These are phyloP conservation scores for Aplysina aerophoba DNA, from an alignment of 37 sponge, comb jelly and placozoan species.

Conservation along the genomic window DNA sequence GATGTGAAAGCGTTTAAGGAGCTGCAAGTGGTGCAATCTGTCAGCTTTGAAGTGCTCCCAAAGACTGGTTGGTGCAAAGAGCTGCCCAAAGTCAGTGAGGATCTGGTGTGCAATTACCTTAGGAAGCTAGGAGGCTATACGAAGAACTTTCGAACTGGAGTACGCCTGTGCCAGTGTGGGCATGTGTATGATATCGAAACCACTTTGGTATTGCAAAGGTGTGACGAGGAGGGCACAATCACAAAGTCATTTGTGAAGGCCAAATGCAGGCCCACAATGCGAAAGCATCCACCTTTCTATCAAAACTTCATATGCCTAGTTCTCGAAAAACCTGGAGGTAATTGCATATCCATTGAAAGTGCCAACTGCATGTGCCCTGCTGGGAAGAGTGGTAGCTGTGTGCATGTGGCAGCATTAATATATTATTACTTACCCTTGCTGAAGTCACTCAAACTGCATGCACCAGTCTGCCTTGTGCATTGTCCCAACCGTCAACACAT, in stretches of 20 bases:
- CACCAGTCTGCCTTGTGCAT: conserved; percentile 36
- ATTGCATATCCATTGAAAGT: no score
- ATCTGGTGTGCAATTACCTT: not conserved
- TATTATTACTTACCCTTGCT: conserved; percentile 34
- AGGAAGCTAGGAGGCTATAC: conserved; percentile 25
- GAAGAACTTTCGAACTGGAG: conserved; percentile 42
- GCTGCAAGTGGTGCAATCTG: not conserved
- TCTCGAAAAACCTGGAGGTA: no score
- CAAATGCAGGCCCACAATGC: conserved; percentile 48
- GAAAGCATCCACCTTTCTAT: conserved; percentile 38
- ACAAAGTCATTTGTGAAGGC: conserved; percentile 25
- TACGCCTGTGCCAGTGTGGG: conserved; percentile 25
- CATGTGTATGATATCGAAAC: conserved; percentile 37
- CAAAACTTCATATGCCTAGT: no score
- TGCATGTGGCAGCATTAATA: conserved; percentile 41
- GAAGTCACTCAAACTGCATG: conserved; percentile 36
- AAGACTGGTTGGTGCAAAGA: conserved; percentile 8
- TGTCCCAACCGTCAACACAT: conserved; percentile 28
- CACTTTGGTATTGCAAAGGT: not conserved
- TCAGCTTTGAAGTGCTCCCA: conserved; percentile 24
- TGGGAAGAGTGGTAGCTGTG: conserved; percentile 27
- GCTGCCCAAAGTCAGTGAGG: conserved; percentile 16
- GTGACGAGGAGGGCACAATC: no score
- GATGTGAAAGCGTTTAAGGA: conserved; percentile 17
- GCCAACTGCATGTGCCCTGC: conserved; percentile 1